Base-by-base conservation (phyloP, 2,797 vertebrate species). In the Distichodus sexfasciatus region DNA sequence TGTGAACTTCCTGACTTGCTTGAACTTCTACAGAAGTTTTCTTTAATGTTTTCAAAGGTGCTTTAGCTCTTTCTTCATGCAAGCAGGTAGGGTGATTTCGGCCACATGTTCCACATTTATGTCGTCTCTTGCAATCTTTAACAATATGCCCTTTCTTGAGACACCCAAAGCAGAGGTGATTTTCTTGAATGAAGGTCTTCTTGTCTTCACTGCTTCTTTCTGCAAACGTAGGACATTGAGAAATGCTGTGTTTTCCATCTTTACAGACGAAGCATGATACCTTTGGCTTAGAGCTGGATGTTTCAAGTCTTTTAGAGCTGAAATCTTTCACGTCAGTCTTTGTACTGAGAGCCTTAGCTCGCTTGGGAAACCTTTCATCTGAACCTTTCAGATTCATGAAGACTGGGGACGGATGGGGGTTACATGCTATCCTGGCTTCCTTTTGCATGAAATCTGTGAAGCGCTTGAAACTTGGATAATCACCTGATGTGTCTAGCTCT, bases 41-140 rank as follows among this genome's bases (percentile, higher is more conserved):
- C 1, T 2, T 53, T 15, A 3, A 2, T 1, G 24, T 11, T 62
- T 70, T 71, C 2, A 6, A 36, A 31, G 55, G 24, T 12, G 5
- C 28, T 26, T 33, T 15, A 0, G 51, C 14, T 26, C 26, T 64
- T 14, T 79, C 40, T 48, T 66, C 2, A 33, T 70, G 14, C 48
- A 76, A 5, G 41, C 66, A 61, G 26, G 54, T 75, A 11, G 67
- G 67, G 31, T 75, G 38, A 15, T 26, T 11, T 14, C 21, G 3
- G 10, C 44, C 31, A 21, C 67, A 71, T 54, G 8, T 61, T 35
- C n/a, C 47, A 11, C 48, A 70, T 0, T 41, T 53, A 6, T 75
- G 55, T 31, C 57, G 0, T 1, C 57, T 31, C 23, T 54, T 84
- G 21, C 81, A 79, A 2, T 86, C 67, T 15, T 80, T 81, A 5